These are phyloP conservation scores for Ariopsis seemanni DNA, from an alignment of 2,113 vertebrate species.

Conservation along the genomic window DNA sequence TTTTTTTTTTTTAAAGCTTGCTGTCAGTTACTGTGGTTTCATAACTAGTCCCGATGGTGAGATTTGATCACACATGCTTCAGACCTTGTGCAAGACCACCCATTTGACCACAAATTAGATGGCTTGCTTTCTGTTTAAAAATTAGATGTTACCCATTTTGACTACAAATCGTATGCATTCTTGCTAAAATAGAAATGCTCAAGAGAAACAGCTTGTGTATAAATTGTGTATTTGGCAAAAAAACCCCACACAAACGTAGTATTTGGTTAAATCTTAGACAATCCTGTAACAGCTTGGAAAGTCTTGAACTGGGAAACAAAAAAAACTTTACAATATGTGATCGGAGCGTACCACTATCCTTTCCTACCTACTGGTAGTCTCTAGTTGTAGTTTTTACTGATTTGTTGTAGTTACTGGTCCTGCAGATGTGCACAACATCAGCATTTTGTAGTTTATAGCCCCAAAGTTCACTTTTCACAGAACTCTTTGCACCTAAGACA, in stretches of 20 bases:
- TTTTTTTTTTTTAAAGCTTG: background rate
- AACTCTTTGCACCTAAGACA: background rate
- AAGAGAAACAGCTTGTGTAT: background rate
- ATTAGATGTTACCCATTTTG: background rate
- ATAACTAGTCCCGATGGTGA: background rate
- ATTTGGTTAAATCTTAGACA: background rate
- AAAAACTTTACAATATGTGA: background rate
- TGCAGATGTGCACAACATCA: conserved; percentile 19
- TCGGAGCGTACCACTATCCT: background rate
- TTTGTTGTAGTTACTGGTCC: conserved; percentile 26
- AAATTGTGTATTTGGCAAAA: background rate
- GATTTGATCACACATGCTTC: background rate
- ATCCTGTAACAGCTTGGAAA: background rate
- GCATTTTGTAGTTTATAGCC: background rate
- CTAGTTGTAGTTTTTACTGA: background rate
- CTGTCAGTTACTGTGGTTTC: background rate
- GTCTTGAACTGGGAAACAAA: background rate
- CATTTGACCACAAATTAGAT: conserved; percentile 4
- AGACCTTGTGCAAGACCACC: background rate
- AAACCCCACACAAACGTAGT: background rate
- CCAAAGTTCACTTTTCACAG: background rate
- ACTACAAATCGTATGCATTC: background rate
- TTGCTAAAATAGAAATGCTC: background rate
- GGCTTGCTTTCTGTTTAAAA: background rate
- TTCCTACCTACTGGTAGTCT: background rate